These are phyloP conservation scores for Deilephila porcellus DNA, from an alignment of 2,888 invertebrate species.

Conservation along the genomic window DNA sequence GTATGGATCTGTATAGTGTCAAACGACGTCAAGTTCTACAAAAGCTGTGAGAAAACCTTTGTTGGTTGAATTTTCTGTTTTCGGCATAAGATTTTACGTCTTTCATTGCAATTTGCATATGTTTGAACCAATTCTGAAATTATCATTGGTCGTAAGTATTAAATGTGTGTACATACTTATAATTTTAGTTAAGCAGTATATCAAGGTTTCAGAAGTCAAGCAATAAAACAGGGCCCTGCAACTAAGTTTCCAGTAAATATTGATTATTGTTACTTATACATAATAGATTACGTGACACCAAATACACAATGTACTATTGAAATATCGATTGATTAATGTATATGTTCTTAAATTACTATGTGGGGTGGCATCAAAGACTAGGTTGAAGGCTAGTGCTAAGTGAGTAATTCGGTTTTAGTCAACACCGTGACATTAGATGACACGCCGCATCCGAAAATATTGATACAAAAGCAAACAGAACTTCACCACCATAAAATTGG, in stretches of 20 bases:
- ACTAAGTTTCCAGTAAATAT: neutral
- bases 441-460: conserved; percentile 60
- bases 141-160: too few species aligned
- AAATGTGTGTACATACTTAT: too few species aligned
- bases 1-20: too few species aligned
- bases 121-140: too few species aligned
- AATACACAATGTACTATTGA: conserved; percentile 21
- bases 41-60: too few species aligned
- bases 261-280: conserved; percentile 12
- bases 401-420: conserved; percentile 42
- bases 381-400: conserved; percentile 22
- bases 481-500: conserved; percentile 51
- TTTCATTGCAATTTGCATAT: too few species aligned
- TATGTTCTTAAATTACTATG: conserved; percentile 2
- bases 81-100: too few species aligned
- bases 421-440: conserved; percentile 56
- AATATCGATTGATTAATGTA: conserved; percentile 10
- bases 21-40: too few species aligned
- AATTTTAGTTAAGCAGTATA: too few species aligned
- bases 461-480: conserved; percentile 49
- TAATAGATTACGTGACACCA: conserved; percentile 8
- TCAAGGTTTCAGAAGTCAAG: neutral
- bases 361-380: conserved; percentile 18
- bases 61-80: too few species aligned
- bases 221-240: neutral